Percentiles rank a stretch among this genome's conserved stretches.
phyloP scores from a whole-genome alignment of 2,888 invertebrate genomes.

The Mimumesa dahlbomi region DNA sequence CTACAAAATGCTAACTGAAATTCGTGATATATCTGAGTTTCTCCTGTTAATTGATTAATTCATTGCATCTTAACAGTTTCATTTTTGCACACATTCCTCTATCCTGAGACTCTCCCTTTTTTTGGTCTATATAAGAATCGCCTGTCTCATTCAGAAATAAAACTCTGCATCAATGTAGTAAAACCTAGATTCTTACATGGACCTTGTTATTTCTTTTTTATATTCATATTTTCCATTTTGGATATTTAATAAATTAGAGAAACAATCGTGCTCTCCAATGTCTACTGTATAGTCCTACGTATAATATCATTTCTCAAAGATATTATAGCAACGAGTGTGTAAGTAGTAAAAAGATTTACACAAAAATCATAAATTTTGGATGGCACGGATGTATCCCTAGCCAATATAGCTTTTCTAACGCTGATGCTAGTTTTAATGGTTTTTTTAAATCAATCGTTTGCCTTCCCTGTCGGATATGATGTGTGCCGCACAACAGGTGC shows the following conservation, averaged over 20 bases:
- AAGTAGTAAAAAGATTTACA: slow-evolving; percentile 35
- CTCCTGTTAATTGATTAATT: slow-evolving; percentile 21
- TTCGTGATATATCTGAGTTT: slow-evolving; percentile 44
- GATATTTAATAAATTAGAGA: slow-evolving; percentile 43
- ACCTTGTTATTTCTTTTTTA: slow-evolving; percentile 44
- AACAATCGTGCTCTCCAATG: slow-evolving; percentile 58
- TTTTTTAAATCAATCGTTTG: slow-evolving; percentile 40
- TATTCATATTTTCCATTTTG: too few relatives aligned
- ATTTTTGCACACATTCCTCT: slow-evolving; percentile 25
- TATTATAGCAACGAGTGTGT: slow-evolving; percentile 32
- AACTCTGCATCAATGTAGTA: slow-evolving; percentile 52
- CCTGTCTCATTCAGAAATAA: slow-evolving; percentile 43
- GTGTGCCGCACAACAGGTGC: slow-evolving; percentile 51
- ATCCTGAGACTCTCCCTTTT: slow-evolving; percentile 32
- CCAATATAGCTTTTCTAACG: slow-evolving; percentile 24
- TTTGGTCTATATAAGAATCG: slow-evolving; percentile 60
- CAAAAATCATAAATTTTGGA: slow-evolving; percentile 45
- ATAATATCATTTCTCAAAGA: slow-evolving; percentile 29
- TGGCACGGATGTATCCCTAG: slow-evolving; percentile 59
- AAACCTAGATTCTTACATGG: slow-evolving; percentile 67
- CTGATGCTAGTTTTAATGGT: slow-evolving; percentile 30
- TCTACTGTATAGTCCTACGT: slow-evolving; percentile 43
- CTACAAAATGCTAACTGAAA: slow-evolving; percentile 70
- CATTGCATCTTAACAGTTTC: slow-evolving; percentile 28
- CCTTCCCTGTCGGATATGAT: slow-evolving; percentile 43